phyloP scores from a whole-genome alignment of 2,888 invertebrate genomes.

The Pilophorus perplexus region DNA sequence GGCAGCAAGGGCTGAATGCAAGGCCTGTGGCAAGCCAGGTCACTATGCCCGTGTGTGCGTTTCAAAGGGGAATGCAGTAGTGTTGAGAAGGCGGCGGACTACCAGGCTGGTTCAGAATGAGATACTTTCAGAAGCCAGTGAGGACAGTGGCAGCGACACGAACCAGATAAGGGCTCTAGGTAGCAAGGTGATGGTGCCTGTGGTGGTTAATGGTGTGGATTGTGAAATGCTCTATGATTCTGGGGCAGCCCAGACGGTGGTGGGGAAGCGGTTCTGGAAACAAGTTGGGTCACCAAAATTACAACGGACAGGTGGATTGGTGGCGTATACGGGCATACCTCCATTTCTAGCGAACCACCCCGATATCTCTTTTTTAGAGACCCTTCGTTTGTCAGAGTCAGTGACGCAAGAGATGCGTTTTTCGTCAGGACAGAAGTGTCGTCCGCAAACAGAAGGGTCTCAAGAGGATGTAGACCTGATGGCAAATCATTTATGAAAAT shows the following conservation, averaged over 20 bases:
- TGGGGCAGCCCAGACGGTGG: not conserved
- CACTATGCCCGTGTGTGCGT: not conserved
- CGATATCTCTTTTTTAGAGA: no score
- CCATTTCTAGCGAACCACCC: no score
- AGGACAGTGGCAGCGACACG: not conserved
- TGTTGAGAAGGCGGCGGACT: not conserved
- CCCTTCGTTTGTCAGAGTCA: no score
- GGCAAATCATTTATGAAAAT: no score
- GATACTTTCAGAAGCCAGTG: not conserved
- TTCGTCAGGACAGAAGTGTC: no score
- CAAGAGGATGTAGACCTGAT: no score
- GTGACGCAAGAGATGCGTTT: no score
- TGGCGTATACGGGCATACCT: conserved; percentile 7
- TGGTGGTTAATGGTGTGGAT: not conserved
- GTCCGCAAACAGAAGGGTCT: no score
- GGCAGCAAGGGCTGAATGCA: not conserved
- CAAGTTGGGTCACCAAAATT: not conserved
- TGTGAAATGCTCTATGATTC: conserved; percentile 11
- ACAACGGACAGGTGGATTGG: no score
- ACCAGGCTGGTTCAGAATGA: not conserved
- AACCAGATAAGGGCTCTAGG: not conserved
- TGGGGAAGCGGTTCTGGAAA: not conserved
- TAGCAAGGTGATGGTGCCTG: not conserved
- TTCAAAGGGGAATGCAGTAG: not conserved
- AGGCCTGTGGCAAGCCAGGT: not conserved